Conservation (phyloP, 1,140 invertebrate species). For the Magallana gigas region DNA sequence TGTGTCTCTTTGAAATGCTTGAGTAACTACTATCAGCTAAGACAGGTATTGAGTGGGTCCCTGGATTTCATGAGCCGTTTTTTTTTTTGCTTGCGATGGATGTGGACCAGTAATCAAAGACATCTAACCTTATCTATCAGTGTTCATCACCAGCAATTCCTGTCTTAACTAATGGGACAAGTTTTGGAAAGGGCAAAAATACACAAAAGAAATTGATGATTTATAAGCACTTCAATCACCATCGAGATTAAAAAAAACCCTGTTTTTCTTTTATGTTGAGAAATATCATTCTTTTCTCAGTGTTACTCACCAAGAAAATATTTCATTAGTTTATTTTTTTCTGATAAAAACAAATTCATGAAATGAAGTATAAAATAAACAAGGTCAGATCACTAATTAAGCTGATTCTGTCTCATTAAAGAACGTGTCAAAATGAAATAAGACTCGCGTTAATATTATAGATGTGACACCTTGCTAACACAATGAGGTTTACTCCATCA, state of each 20-base stretch:
- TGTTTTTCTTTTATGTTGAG: neutral
- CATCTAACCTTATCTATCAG: slow-evolving; percentile 18
- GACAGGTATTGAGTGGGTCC: neutral
- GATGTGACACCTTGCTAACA: neutral
- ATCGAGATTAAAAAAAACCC: neutral
- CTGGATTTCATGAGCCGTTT: neutral
- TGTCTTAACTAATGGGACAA: neutral
- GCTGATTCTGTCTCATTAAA: slow-evolving; percentile 21
- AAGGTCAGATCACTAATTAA: slow-evolving; percentile 4
- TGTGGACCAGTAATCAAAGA: slow-evolving; percentile 11
- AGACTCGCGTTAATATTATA: neutral
- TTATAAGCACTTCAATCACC: neutral
- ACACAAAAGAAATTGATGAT: slow-evolving; percentile 4
- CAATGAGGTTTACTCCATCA: neutral
- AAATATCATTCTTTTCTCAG: too few relatives aligned
- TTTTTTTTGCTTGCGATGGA: neutral
- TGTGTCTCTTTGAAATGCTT: neutral
- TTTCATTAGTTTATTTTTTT: neutral
- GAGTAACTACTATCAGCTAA: neutral
- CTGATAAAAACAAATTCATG: too few relatives aligned
- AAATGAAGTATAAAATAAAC: too few relatives aligned
- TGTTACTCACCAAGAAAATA: slow-evolving; percentile 3
- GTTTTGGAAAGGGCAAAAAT: neutral
- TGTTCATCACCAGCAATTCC: neutral
- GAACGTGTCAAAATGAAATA: slow-evolving; percentile 21